Evolutionary conservation across 1,140 invertebrate species (phyloP).

Genomic region (Caenorhabditis latens): DNA sequence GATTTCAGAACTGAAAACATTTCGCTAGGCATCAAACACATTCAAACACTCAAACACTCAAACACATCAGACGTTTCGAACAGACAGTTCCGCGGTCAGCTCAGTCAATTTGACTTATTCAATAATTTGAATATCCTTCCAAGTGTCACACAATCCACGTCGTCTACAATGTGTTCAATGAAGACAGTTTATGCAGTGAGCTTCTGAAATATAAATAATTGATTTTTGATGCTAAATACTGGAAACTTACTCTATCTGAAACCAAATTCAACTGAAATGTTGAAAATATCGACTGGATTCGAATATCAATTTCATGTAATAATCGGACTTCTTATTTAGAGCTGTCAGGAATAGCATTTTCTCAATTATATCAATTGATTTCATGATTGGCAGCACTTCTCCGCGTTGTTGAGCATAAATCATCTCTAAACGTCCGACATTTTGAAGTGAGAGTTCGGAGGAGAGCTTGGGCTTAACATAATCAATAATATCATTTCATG

Average conservation of each 20-base stretch:
- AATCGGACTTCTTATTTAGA: not conserved
- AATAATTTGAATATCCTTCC: too few species aligned
- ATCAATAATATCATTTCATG: too few species aligned
- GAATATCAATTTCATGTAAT: constrained; percentile 49
- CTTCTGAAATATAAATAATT: constrained; percentile 42
- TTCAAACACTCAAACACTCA: too few species aligned
- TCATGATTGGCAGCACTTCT: not conserved
- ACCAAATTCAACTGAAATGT: constrained; percentile 60
- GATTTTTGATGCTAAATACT: not conserved
- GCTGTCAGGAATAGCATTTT: constrained; percentile 9
- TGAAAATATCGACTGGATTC: constrained; percentile 26
- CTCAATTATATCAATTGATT: constrained; percentile 23
- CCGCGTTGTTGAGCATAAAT: not conserved
- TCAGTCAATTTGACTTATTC: too few species aligned
- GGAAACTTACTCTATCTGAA: constrained; percentile 54
- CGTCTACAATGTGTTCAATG: too few species aligned
- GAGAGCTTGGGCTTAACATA: too few species aligned
- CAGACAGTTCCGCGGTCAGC: too few species aligned
- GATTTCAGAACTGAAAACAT: not conserved
- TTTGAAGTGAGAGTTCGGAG: constrained; percentile 31
- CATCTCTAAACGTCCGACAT: constrained; percentile 41
- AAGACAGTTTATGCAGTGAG: too few species aligned
- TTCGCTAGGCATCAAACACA: too few species aligned
- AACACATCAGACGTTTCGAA: too few species aligned
- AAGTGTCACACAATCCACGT: too few species aligned